A percentile compares a stretch with the other conserved stretches of the same genome.
Evolutionary conservation across 1,140 invertebrate genomes (phyloP).

Genomic region (Acromyrmex echinatior): DNA sequence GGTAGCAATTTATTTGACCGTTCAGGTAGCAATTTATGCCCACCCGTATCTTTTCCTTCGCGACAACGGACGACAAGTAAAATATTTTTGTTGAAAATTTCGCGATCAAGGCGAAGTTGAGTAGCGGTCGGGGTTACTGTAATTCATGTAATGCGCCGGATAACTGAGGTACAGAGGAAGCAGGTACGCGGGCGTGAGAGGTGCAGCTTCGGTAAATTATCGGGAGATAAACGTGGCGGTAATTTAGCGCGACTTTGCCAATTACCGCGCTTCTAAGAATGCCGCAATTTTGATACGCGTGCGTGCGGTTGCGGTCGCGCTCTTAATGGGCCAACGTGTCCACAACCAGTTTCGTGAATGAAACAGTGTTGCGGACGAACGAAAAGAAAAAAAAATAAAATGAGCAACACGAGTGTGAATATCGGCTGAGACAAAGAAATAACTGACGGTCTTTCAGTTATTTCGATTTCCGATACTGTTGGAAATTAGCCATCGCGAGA

Average conservation of each 20-base stretch:
- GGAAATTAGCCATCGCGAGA: not conserved
- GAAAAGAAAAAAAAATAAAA: not conserved
- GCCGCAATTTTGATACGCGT: slow-evolving; percentile 62
- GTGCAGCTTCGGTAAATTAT: slow-evolving; percentile 40
- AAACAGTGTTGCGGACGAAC: slow-evolving; percentile 35
- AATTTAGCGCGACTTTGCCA: slow-evolving; percentile 61
- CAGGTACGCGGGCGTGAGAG: not conserved
- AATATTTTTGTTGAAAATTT: slow-evolving; percentile 19
- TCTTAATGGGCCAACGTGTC: slow-evolving; percentile 61
- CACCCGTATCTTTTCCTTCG: not conserved
- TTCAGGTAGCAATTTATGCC: not conserved
- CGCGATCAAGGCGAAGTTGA: not conserved
- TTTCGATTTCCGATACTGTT: slow-evolving; percentile 9
- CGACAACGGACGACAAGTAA: not conserved
- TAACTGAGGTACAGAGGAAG: not conserved
- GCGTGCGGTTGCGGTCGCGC: slow-evolving; percentile 56
- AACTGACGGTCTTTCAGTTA: not conserved
- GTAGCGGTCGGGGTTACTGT: not conserved
- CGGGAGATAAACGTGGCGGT: slow-evolving; percentile 39
- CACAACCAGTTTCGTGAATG: slow-evolving; percentile 61
- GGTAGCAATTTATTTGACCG: slow-evolving; percentile 23
- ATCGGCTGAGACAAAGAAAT: slow-evolving; percentile 54
- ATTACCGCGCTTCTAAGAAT: slow-evolving; percentile 60
- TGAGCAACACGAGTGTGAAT: slow-evolving; percentile 1
- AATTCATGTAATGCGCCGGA: slow-evolving; percentile 25